phyloP scores from a whole-genome alignment of 2,113 vertebrate species.

The Cyprichromis sp. region DNA sequence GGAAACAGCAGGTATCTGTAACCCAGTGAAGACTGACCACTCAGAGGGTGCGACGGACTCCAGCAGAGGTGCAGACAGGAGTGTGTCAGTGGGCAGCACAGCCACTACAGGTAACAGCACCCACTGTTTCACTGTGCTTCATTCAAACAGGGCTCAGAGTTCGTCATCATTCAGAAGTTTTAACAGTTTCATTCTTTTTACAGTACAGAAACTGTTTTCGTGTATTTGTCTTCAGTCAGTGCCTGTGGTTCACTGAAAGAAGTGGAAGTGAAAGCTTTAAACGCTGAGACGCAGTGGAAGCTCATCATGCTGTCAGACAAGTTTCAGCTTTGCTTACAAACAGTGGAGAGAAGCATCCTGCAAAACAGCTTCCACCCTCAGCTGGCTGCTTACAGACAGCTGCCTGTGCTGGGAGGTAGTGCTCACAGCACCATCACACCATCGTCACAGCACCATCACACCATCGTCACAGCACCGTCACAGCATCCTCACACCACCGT shows the following conservation, averaged over 20 bases:
- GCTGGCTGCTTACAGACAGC: slow-evolving; percentile 79
- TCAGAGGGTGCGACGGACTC: not conserved
- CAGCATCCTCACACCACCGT: rapidly evolving
- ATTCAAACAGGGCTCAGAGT: not conserved
- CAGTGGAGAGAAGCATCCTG: slow-evolving; percentile 82
- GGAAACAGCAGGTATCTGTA: not conserved
- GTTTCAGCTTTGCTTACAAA: slow-evolving; percentile 73
- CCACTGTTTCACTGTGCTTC: not conserved
- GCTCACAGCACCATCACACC: rapidly evolving
- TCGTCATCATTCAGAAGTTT: not conserved
- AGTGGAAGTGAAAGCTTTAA: slow-evolving; percentile 37
- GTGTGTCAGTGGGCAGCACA: slow-evolving; percentile 10
- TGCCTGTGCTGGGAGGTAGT: slow-evolving; percentile 77
- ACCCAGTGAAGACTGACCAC: not conserved
- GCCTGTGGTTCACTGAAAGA: slow-evolving; percentile 57
- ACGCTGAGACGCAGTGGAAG: slow-evolving; percentile 51
- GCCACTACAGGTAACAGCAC: slow-evolving; percentile 61
- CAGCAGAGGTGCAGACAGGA: slow-evolving; percentile 4
- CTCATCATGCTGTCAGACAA: slow-evolving; percentile 70
- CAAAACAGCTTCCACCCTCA: slow-evolving; percentile 79
- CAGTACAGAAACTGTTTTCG: not conserved
- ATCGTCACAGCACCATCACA: rapidly evolving
- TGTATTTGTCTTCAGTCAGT: slow-evolving; percentile 12
- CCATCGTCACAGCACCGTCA: rapidly evolving
- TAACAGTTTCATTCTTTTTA: not conserved